Base-by-base conservation (phyloP, 1,140 invertebrate species). In the Bombus confusus region DNA sequence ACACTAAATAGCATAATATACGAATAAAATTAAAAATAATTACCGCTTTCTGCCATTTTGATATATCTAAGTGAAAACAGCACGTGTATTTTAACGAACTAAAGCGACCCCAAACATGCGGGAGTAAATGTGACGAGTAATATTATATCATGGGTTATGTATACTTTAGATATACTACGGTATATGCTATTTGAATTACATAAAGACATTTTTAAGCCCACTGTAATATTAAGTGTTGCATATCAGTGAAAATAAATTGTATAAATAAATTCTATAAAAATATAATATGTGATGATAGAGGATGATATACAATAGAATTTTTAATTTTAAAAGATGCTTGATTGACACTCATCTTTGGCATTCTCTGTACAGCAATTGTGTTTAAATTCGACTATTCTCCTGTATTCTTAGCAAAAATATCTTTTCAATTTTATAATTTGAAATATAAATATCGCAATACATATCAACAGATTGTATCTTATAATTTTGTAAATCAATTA, bases 1-100 rank as follows among this genome's bases (percentile, higher is more conserved):
- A 77, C 52, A 72, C 37, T 80, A 81, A 72, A 47, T 62, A 47
- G 37, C 25, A 68, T 74, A 41, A 83, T n/a, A 73, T 31, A 59
- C 10, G 0, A 37, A 79, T 69, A 74, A 80, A 69, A 72, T 80
- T 66, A 83, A 75, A 41, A 86, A 76, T 82, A 92, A 78, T 93
- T 93, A 94, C 93, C 93, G n/a, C 90, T 91, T 92, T 94, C 93
- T 91, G 93, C 93, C 93, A 94, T 94, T 88, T 82, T 93, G 57
- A 86, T 88, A 25, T 78, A 2, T 28, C 3, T 0, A 75, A 69
- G 34, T 80, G 52, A 79, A 59, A 72, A 86, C 77, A 87, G 91
- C 91, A 92, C 88, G 88, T 91, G 90, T 69, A 75, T 72, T 18
- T 22, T 13, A 12, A 57, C 0, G 57, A 47, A 78, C 47, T 8